Percentiles rank a stretch among this genome's conserved stretches.
Evolutionary conservation across 2,113 vertebrate species (phyloP).

Genomic region (Capreolus pygargus): DNA sequence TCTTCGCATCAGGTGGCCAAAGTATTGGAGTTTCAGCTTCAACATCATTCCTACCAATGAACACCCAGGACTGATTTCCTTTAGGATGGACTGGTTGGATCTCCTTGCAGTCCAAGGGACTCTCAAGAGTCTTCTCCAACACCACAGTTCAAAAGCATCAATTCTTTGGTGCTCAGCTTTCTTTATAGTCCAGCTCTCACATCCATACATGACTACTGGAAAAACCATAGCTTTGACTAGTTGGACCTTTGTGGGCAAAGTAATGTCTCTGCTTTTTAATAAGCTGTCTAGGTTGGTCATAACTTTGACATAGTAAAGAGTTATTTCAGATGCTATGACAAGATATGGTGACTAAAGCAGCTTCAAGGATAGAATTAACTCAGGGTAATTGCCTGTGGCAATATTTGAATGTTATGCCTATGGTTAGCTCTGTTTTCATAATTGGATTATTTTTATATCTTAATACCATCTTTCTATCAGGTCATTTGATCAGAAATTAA

Average conservation of each 20-base stretch:
- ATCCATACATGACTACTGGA: background rate
- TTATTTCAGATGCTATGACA: background rate
- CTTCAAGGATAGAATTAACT: background rate
- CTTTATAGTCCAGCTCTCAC: background rate
- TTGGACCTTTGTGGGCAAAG: background rate
- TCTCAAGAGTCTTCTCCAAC: background rate
- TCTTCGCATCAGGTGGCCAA: background rate
- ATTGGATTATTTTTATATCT: constrained; percentile 8
- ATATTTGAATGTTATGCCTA: background rate
- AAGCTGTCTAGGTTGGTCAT: background rate
- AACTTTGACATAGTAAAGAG: background rate
- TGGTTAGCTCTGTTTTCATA: background rate
- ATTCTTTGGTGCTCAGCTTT: background rate
- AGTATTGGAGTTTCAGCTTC: background rate
- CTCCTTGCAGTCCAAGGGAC: background rate
- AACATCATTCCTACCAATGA: background rate
- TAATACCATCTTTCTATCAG: background rate
- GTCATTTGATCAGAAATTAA: background rate
- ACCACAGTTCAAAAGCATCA: background rate
- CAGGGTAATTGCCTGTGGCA: background rate
- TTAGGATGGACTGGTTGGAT: background rate
- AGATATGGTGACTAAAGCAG: background rate
- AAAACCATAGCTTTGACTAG: background rate
- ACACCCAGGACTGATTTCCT: background rate
- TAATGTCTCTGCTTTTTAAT: background rate